Conservation (phyloP, 2,113 vertebrate genomes). For the Plestiodon gilberti region DNA sequence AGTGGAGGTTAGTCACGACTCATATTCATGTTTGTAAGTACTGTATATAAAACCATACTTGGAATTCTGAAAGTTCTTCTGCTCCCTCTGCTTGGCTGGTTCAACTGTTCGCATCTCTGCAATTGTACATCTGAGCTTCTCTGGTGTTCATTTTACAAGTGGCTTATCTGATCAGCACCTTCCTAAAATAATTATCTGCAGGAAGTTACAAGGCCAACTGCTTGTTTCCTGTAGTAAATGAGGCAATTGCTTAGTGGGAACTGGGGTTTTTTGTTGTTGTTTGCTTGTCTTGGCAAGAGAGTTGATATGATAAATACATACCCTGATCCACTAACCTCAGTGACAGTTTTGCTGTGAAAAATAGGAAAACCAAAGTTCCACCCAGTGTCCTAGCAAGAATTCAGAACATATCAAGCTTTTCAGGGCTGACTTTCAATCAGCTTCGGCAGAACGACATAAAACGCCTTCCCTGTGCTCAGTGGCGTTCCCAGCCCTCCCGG, state of each 20-base stretch:
- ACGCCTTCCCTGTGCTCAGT: too few species aligned
- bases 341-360: neutral
- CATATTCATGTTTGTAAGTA: neutral
- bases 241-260: neutral
- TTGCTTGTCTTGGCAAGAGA: too few species aligned
- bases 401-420: neutral
- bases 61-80: neutral
- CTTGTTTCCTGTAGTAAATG: neutral
- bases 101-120: neutral
- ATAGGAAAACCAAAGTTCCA: neutral
- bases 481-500: too few species aligned
- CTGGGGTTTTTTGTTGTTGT: too few species aligned
- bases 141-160: neutral
- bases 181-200: neutral
- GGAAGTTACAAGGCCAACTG: neutral
- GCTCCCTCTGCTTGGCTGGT: neutral
- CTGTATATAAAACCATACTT: neutral
- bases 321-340: neutral
- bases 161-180: neutral
- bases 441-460: too few species aligned
- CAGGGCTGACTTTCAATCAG: neutral
- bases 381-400: neutral
- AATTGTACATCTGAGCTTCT: neutral
- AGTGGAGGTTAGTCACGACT: neutral
- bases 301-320: too few species aligned